Evolutionary conservation across 2,113 vertebrate genomes (phyloP).

Genomic region (Saccopteryx leptura): DNA sequence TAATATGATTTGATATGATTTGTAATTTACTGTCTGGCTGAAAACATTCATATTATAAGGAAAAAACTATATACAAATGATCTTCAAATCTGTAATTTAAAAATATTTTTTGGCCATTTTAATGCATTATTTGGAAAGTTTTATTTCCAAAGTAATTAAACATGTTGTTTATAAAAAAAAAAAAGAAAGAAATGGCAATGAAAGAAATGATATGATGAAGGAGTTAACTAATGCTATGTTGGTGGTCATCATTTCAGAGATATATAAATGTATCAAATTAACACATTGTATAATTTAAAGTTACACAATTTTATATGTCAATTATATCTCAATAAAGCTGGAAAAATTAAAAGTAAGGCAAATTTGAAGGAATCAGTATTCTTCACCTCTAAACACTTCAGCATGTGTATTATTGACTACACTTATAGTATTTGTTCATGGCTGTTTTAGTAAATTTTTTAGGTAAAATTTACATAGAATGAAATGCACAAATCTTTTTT

Average conservation of each 20-base stretch:
- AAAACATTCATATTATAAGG: conserved; percentile 49
- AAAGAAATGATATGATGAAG: background rate
- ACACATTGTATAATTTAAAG: background rate
- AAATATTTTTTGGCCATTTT: conserved; percentile 70
- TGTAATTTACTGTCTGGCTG: conserved; percentile 65
- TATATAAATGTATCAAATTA: background rate
- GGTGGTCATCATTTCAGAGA: background rate
- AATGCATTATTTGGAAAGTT: conserved; percentile 33
- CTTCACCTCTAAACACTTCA: background rate
- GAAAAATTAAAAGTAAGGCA: background rate
- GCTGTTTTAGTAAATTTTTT: background rate
- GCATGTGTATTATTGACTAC: background rate
- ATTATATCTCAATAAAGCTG: background rate
- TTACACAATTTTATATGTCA: background rate
- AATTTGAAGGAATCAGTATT: background rate
- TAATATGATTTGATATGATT: conserved; percentile 68
- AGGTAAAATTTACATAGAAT: background rate
- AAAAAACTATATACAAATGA: conserved; percentile 18
- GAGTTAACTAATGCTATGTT: background rate
- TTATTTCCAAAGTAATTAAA: conserved; percentile 80
- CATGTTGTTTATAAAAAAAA: conserved; percentile 76
- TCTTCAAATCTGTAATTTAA: conserved; percentile 69
- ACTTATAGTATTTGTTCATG: background rate
- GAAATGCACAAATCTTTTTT: background rate
- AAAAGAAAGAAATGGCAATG: background rate